phyloP scores from a whole-genome alignment of 2,888 invertebrate genomes.

The Sphaerophoria rueppellii region DNA sequence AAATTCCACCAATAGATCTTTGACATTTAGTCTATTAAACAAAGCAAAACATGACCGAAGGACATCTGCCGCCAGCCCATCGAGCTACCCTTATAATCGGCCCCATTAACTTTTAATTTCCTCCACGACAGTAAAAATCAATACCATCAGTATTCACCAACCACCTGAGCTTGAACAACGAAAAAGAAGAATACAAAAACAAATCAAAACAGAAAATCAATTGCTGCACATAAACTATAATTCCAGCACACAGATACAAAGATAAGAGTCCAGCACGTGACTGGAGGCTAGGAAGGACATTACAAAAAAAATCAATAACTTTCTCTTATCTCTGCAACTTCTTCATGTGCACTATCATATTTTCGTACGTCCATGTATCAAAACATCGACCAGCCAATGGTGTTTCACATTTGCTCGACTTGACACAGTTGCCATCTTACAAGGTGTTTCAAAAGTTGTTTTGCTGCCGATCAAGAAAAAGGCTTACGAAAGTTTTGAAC shows the following conservation, averaged over 20 bases:
- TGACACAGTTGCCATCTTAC: too few species aligned
- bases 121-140: conserved; percentile 2
- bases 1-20: not conserved
- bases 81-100: not conserved
- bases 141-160: not conserved
- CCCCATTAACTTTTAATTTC: not conserved
- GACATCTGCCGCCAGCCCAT: not conserved
- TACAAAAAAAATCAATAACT: not conserved
- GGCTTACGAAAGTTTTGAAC: too few species aligned
- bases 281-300: not conserved
- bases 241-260: not conserved
- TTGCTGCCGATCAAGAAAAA: too few species aligned
- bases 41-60: not conserved
- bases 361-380: not conserved
- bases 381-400: not conserved
- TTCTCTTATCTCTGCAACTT: not conserved
- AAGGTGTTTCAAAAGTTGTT: too few species aligned
- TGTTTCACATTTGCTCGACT: too few species aligned
- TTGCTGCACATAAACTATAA: not conserved
- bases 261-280: not conserved
- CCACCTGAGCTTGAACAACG: not conserved
- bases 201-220: conserved; percentile 3
- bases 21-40: not conserved
- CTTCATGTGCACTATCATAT: not conserved
- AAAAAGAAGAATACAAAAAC: not conserved